Conservation (phyloP, 2,888 invertebrate species). For the Phymatocera aterrima region DNA sequence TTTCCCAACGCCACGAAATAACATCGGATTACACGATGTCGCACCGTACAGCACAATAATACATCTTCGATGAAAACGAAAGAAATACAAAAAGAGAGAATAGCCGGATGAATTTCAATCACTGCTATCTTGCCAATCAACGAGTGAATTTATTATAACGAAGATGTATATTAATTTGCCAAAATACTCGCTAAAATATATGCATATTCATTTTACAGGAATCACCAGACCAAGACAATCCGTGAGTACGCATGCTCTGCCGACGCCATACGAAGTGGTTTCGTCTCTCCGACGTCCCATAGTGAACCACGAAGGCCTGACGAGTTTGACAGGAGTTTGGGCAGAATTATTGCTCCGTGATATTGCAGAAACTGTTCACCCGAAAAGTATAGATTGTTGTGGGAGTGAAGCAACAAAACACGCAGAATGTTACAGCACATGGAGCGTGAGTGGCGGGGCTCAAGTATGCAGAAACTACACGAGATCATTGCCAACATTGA, state of each 20-base stretch:
- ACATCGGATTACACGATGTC: too few relatives aligned
- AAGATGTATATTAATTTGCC: too few relatives aligned
- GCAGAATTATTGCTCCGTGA: conserved; percentile 86
- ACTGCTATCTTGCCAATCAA: neutral
- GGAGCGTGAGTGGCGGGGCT: conserved; percentile 78
- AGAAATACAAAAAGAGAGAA: too few relatives aligned
- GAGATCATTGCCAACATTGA: conserved; percentile 83
- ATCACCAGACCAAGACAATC: conserved; percentile 76
- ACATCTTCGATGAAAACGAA: too few relatives aligned
- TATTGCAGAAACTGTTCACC: conserved; percentile 82
- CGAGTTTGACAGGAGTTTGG: conserved; percentile 88
- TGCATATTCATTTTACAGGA: conserved; percentile 69
- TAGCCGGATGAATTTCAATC: too few relatives aligned
- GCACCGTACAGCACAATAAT: too few relatives aligned
- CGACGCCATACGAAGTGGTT: conserved; percentile 79
- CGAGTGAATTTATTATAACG: neutral
- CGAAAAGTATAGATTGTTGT: conserved; percentile 68
- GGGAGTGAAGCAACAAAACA: conserved; percentile 63
- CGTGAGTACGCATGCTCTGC: conserved; percentile 78
- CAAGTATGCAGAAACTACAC: conserved; percentile 68
- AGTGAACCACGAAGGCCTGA: conserved; percentile 83
- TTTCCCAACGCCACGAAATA: neutral
- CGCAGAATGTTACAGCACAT: conserved; percentile 63
- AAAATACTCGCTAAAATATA: too few relatives aligned
- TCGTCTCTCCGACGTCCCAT: conserved; percentile 75